phyloP scores from a whole-genome alignment of 2,888 invertebrate species.

The Cancer borealis region DNA sequence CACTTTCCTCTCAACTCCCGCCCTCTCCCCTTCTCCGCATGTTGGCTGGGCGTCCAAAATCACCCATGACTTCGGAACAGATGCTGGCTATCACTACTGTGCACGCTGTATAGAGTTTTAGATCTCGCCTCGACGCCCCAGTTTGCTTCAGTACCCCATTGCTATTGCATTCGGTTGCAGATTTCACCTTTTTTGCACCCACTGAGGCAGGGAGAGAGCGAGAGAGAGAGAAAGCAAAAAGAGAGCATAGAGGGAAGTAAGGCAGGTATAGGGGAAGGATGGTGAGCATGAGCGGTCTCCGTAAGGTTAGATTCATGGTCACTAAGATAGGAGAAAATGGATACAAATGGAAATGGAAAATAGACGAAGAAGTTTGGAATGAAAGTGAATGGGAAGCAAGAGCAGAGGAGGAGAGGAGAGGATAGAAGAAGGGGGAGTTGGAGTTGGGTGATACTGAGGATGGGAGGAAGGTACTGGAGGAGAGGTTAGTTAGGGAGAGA shows the following conservation, averaged over 20 bases:
- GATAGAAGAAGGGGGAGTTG: neutral
- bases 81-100: conserved; percentile 67
- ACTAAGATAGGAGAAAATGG: conserved; percentile 17
- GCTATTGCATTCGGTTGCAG: conserved; percentile 53
- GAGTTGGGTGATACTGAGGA: neutral
- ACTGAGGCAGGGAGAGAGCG: neutral
- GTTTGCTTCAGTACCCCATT: conserved; percentile 31
- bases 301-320: conserved; percentile 22
- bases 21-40: conserved; percentile 51
- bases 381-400: conserved; percentile 21
- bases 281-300: conserved; percentile 40
- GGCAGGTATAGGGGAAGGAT: conserved; percentile 12
- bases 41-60: conserved; percentile 54
- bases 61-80: conserved; percentile 67
- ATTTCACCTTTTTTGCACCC: conserved; percentile 52
- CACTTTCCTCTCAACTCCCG: conserved; percentile 32
- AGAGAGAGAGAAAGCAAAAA: neutral
- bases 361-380: conserved; percentile 33
- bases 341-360: conserved; percentile 3
- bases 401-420: neutral
- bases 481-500: neutral
- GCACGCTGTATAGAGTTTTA: conserved; percentile 65
- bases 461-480: neutral
- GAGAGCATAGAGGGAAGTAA: neutral
- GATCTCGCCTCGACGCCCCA: conserved; percentile 47